A percentile compares a stretch with the other conserved stretches of the same genome.
Conservation (phyloP, 2,113 vertebrate species). For the Passer montanus region DNA sequence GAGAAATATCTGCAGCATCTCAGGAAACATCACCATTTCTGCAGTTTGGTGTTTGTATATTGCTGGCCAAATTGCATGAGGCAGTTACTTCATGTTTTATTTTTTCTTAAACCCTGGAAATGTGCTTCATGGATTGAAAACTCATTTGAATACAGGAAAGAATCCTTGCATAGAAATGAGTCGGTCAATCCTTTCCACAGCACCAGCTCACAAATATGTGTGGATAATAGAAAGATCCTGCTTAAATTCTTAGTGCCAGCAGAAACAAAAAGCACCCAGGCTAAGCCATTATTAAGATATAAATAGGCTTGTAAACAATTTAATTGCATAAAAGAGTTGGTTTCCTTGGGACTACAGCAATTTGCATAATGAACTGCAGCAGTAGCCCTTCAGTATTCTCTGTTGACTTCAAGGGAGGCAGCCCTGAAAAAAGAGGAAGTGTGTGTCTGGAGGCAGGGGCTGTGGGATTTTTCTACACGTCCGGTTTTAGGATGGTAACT, state of each 20-base stretch:
- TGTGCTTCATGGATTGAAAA: neutral
- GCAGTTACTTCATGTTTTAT: neutral
- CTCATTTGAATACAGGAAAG: neutral
- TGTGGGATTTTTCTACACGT: neutral
- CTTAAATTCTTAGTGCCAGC: conserved; percentile 10
- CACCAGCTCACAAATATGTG: neutral
- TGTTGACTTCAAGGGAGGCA: neutral
- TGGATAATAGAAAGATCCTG: neutral
- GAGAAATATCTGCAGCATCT: neutral
- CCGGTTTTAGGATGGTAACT: neutral
- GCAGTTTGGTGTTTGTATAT: neutral
- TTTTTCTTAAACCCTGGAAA: conserved; percentile 13
- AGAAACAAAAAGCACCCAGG: conserved; percentile 9
- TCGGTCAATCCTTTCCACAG: neutral
- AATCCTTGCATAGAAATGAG: neutral
- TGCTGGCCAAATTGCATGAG: neutral
- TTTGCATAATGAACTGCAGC: conserved; percentile 55
- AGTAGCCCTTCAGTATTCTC: neutral
- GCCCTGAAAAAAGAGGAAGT: neutral
- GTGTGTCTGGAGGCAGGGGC: rapidly evolving
- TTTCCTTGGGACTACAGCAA: conserved; percentile 48
- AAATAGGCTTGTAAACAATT: conserved; percentile 60
- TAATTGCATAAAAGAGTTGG: conserved; percentile 47
- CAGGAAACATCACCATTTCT: neutral
- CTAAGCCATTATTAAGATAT: conserved; percentile 56